Conservation (phyloP, 2,113 vertebrate genomes). For the Laterallus jamaicensis region DNA sequence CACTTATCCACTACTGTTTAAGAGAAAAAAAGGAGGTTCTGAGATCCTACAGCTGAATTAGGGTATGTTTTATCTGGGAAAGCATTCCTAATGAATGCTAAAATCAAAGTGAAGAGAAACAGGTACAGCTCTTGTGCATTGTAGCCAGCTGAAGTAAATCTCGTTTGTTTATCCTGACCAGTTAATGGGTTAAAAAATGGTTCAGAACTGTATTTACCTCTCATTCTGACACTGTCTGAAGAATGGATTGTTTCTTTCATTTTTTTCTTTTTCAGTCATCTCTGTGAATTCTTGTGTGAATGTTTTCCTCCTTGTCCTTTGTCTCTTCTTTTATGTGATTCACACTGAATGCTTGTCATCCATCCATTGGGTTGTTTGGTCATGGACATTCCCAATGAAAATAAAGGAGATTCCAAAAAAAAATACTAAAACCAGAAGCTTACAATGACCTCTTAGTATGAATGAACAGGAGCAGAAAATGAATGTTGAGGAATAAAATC, state of each 20-base stretch:
- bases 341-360: not conserved
- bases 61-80: not conserved
- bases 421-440: not conserved
- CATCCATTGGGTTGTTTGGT: not conserved
- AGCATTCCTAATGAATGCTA: not conserved
- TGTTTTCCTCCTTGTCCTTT: not conserved
- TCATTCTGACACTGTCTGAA: not conserved
- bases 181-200: not conserved
- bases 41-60: not conserved
- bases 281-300: not conserved
- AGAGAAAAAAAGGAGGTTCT: not conserved
- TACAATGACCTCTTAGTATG: not conserved
- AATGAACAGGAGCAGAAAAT: conserved; percentile 25
- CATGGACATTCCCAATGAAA: not conserved
- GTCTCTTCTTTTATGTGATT: not conserved
- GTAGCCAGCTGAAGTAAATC: not conserved
- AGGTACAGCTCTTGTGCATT: not conserved
- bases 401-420: not conserved
- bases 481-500: not conserved
- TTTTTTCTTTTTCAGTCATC: not conserved
- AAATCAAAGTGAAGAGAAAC: not conserved
- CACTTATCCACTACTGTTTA: not conserved
- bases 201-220: not conserved
- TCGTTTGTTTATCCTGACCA: not conserved
- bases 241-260: not conserved